These are phyloP conservation scores for Drosophila paramelanica DNA, from an alignment of 2,888 invertebrate genomes.

Conservation along the genomic window DNA sequence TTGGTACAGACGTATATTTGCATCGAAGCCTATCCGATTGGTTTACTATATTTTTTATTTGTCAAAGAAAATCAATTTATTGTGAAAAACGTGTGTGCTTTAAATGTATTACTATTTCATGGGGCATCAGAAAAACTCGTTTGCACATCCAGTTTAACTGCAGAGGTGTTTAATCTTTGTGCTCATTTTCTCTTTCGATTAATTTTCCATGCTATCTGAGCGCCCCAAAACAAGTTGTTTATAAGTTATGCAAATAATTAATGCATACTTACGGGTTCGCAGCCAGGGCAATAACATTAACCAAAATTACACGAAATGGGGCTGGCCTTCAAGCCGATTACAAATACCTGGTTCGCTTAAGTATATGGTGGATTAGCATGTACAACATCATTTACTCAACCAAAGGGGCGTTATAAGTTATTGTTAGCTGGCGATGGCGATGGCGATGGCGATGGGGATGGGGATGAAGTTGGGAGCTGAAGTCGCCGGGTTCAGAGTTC, in stretches of 20 bases:
- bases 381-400: constrained; percentile 39
- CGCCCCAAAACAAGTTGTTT: constrained; percentile 8
- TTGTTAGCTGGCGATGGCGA: neutral
- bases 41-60: too few species aligned
- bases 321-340: constrained; percentile 19
- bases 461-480: neutral
- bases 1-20: too few species aligned
- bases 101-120: too few species aligned
- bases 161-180: too few species aligned
- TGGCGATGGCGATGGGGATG: neutral
- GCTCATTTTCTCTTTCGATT: neutral
- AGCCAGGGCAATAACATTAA: constrained; percentile 52
- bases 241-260: constrained; percentile 77
- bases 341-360: constrained; percentile 6
- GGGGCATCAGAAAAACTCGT: too few species aligned
- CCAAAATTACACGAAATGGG: constrained; percentile 59
- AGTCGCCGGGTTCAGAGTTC: constrained; percentile 43
- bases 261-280: constrained; percentile 43
- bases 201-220: neutral
- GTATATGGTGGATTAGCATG: constrained; percentile 42
- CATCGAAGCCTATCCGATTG: too few species aligned
- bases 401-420: constrained; percentile 18
- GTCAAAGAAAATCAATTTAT: too few species aligned
- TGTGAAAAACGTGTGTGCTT: too few species aligned
- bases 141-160: too few species aligned